A percentile compares a stretch with the other conserved stretches of the same genome.
Evolutionary conservation across 1,140 invertebrate species (phyloP).

Genomic region (Magallana gigas): DNA sequence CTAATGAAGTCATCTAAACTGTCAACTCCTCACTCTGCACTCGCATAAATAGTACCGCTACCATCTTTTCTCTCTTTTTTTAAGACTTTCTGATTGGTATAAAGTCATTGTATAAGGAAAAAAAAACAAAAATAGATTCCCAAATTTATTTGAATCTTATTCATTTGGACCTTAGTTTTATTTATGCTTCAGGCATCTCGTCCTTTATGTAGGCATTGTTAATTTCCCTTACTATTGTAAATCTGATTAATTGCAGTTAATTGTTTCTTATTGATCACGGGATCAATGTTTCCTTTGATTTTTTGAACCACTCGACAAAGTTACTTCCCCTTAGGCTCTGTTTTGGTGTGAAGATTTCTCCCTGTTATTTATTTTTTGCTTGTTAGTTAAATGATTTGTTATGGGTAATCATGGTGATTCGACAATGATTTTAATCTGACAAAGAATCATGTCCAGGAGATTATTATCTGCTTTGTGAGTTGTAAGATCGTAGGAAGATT

Average conservation of each 20-base stretch:
- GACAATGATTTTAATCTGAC: slow-evolving; percentile 27
- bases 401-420: background rate
- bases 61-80: background rate
- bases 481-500: background rate
- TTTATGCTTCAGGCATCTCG: background rate
- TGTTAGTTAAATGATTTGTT: background rate
- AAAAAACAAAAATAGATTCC: background rate
- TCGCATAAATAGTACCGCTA: background rate
- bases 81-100: too few relatives aligned
- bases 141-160: background rate
- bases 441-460: slow-evolving; percentile 6
- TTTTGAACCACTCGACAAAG: background rate
- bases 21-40: background rate
- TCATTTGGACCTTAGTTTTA: background rate
- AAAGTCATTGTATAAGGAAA: too few relatives aligned
- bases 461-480: background rate
- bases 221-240: background rate
- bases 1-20: slow-evolving; percentile 27
- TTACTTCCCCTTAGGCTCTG: background rate
- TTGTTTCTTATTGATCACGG: slow-evolving; percentile 24
- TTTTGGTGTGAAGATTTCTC: slow-evolving; percentile 10
- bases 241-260: slow-evolving; percentile 30
- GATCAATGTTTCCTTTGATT: slow-evolving; percentile 27
- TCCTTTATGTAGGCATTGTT: background rate
- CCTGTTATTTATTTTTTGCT: background rate